Base-by-base conservation (phyloP, 1,140 invertebrate species). In the Apis florea region DNA sequence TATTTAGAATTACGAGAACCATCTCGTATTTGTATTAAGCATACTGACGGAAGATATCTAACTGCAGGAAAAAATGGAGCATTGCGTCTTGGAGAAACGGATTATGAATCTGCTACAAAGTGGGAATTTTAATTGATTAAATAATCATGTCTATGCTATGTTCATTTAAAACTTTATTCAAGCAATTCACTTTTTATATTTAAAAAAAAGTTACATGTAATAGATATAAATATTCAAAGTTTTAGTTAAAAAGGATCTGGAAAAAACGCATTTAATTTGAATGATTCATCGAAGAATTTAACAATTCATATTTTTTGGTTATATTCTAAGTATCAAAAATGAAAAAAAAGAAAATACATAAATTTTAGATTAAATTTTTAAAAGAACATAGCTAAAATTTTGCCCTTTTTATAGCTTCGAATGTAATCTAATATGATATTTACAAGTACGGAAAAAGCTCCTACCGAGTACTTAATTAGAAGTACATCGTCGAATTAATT, bases 51-150 rank as follows among this genome's bases (percentile, higher is more conserved):
- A 63, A 95, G 96, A 90, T 99, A 98, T 94, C 94, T 99, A 79
- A 96, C 96, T 79, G 98, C 98, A 75, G 97, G 97, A 90, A 99
- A 99, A 94, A 99, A 99, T 93, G 98, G 98, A 68, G 96, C 96
- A 78, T 97, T 99, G 94, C 96, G 96, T 90, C 95, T 98, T 58
- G 96, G 97, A 49, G 97, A 96, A 75, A 95, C 95, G 75, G 96
- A 97, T 90, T 95, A 96, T 88, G 95, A 83, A 15, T 95, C 95
- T 77, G 97, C 98, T 87, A 98, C 98, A 80, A 97, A 97, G 92
- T 99, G 98, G 98, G 98, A 99, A 94, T 99, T 98, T 93, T 98
- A 98, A 96, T 85, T 63, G 70, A 61, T 15, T 19, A n/a, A 71
- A 75, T 10, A 21, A 75, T 58, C 24, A 67, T 64, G 49, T 31